These are phyloP conservation scores for Micrastur ruficollis DNA, from an alignment of 2,797 vertebrate species.

Conservation along the genomic window DNA sequence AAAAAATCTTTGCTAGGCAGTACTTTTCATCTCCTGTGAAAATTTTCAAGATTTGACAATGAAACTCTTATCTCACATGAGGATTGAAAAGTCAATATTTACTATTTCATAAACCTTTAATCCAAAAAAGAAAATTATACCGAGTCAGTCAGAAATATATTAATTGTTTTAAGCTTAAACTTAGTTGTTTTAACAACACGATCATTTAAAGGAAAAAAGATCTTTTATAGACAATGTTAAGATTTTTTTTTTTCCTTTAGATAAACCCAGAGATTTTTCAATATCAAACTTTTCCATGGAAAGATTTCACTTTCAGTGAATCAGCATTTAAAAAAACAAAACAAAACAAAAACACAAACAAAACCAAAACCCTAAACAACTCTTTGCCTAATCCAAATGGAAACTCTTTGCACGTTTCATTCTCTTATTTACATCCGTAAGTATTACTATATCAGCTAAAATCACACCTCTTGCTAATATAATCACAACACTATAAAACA, in stretches of 20 bases:
- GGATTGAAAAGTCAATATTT: not conserved
- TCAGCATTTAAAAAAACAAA: not conserved
- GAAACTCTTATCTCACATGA: not conserved
- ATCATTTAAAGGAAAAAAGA: not conserved
- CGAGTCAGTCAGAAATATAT: not conserved
- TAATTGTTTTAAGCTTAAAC: not conserved
- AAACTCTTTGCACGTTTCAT: not conserved
- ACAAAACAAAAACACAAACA: not conserved
- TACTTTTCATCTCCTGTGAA: not conserved
- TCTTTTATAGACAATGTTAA: not conserved
- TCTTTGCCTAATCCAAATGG: not conserved
- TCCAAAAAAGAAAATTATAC: not conserved
- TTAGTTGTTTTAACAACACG: not conserved
- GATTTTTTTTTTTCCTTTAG: not conserved
- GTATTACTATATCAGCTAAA: not conserved
- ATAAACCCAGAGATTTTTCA: not conserved
- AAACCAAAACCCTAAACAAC: not conserved
- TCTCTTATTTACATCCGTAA: not conserved
- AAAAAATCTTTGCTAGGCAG: not conserved
- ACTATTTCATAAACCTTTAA: not conserved
- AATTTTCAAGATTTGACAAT: not conserved
- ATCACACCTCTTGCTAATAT: not conserved
- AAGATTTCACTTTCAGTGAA: slow-evolving; percentile 10
- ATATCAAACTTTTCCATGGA: not conserved
- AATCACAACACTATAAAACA: not conserved